Evolutionary conservation across 2,888 invertebrate species (phyloP), one percentile per base, ranked within the genome.

Genomic region (Rhyacophila evoluta): DNA sequence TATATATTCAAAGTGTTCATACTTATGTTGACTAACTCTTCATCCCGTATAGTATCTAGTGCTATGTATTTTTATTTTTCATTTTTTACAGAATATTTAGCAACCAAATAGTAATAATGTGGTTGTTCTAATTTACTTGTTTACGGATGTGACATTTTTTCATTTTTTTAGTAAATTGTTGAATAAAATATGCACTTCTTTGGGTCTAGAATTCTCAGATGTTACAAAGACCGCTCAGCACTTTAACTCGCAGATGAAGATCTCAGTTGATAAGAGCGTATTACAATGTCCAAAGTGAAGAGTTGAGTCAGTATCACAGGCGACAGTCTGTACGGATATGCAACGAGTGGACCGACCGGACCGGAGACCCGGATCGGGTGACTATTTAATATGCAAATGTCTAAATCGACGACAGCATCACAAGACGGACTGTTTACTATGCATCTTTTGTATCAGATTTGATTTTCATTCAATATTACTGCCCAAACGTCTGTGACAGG

Each of bases 331-430:
- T 72, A 72, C 36, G 69, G n/a, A n/a, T 33, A 39, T 25, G 37
- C 15, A 25, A 12, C 33, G 75, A 67, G 33, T 36, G 67, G 33
- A 37, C 36, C n/a, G 37, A 25, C n/a, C 36, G 76, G 29, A 55
- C 36, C 5, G 68, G 33, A 12, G 55, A 41, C 41, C 27, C 41
- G 41, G 29, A n/a, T 0, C 41, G 27, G 67, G 41, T 28, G 39
- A 71, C 70, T 76, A 33, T 72, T 76, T 73, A 69, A 77, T 74
- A 78, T 78, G 78, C 78, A 78, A 78, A 78, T 70, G 74, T 74
- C 74, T 74, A 78, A 78, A 78, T 78, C 12, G 55, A 25, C 55
- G 19, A 25, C 41, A 55, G 19, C 55, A 25, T 5, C 25, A 33
- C 29, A 8, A 55, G 25, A 55, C 8, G 25, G 8, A 55, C 5